Base-by-base conservation (phyloP, 2,797 vertebrate species). In the Podargus strigoides region DNA sequence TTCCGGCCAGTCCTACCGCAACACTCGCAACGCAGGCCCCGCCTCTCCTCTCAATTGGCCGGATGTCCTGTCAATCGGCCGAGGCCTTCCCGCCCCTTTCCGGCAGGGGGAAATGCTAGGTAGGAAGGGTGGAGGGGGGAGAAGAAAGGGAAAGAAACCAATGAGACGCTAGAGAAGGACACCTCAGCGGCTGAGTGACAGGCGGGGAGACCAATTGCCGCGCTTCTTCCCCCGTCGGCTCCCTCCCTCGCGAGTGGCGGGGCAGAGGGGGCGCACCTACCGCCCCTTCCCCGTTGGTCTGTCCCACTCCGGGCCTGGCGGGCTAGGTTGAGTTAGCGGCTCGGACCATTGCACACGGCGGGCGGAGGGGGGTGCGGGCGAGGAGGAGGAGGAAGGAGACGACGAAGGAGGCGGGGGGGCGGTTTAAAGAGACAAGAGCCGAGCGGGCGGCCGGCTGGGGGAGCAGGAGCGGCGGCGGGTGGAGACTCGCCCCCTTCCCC, bases 1-100 rank as follows among this genome's bases (percentile, higher is more conserved):
- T 0, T 0, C 0, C 0, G 3, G 0, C 60, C 39, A 49, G 0
- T 87, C 6, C 0, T 0, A 0, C 1, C 0, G 15, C 49, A 7
- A 6, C 0, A 7, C 7, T 21, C 8, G 0, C 4, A 3, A 1
- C 4, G 0, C 5, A 1, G 21, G 6, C 28, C 3, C 6, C 24
- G 1, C 88, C 74, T 30, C 3, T 6, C 4, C 1, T 3, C 0
- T 1, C 55, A 2, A 3, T 78, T 88, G 63, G 93, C 1, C 4
- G 0, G 1, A 1, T 1, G 16, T 3, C 1, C 52, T 66, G 81
- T 53, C 91, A 86, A 82, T 97, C 95, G 47, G 15, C 3, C 1
- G 7, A 20, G 4, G 10, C 9, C 3, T 30, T 63, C 76, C 68
- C 89, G 84, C 85, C 63, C 67, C 68, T 83, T 78, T 91, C 82